A percentile compares a stretch with the other conserved stretches of the same genome.
phyloP scores from a whole-genome alignment of 2,888 invertebrate genomes.

The Lumbricus terrestris region DNA sequence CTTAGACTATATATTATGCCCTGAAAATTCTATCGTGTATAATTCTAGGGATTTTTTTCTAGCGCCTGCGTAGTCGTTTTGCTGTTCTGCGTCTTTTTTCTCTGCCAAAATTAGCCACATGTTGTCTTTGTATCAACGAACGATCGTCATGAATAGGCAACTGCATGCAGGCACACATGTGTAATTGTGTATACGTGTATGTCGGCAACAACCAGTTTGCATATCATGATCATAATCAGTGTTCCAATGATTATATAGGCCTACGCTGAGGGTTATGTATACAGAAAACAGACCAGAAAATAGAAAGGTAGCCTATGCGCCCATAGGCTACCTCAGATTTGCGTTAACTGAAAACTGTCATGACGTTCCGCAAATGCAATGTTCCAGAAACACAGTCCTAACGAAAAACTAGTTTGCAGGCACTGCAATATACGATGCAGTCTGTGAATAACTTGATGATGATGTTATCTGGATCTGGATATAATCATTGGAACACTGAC shows the following conservation, averaged over 20 bases:
- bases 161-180: neutral
- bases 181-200: neutral
- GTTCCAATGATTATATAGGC: too few species aligned
- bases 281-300: neutral
- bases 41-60: neutral
- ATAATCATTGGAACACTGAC: too few species aligned
- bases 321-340: neutral
- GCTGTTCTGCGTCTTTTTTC: neutral
- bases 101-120: neutral
- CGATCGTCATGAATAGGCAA: neutral
- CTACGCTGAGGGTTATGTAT: too few species aligned
- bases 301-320: too few species aligned
- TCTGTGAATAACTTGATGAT: too few species aligned
- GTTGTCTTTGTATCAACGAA: neutral
- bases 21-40: neutral
- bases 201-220: neutral
- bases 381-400: neutral
- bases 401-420: too few species aligned
- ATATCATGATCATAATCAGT: neutral
- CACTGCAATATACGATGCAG: too few species aligned
- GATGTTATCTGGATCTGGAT: too few species aligned
- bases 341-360: neutral
- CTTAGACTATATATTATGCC: neutral
- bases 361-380: neutral
- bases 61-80: neutral